These are phyloP conservation scores for Rutilus rutilus DNA, from an alignment of 2,113 vertebrate species.

Conservation along the genomic window DNA sequence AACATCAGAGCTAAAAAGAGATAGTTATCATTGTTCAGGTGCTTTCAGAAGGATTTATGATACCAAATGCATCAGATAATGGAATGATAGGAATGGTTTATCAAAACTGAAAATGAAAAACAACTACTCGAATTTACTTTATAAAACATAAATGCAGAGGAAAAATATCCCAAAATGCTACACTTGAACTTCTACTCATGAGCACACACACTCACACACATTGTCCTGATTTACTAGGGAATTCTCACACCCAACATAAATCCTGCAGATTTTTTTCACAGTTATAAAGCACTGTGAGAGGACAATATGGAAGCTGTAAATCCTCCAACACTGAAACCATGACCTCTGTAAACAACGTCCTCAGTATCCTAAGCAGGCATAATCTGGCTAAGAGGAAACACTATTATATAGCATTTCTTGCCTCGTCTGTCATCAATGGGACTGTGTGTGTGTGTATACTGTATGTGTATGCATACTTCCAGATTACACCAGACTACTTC, in stretches of 20 bases:
- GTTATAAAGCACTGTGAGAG: slow-evolving; percentile 25
- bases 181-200: background rate
- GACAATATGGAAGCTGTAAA: slow-evolving; percentile 39
- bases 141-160: background rate
- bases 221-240: slow-evolving; percentile 20
- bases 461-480: slow-evolving; percentile 56
- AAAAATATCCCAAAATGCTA: background rate
- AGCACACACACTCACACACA: background rate
- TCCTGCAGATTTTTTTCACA: slow-evolving; percentile 28
- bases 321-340: slow-evolving; percentile 6
- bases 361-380: slow-evolving; percentile 65
- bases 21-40: background rate
- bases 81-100: background rate
- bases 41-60: background rate
- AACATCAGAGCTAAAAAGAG: background rate
- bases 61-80: slow-evolving; percentile 2
- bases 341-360: slow-evolving; percentile 58
- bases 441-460: background rate
- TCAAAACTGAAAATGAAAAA: background rate
- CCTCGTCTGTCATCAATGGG: slow-evolving; percentile 55
- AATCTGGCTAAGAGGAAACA: slow-evolving; percentile 67
- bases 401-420: slow-evolving; percentile 67
- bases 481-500: slow-evolving; percentile 33
- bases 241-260: slow-evolving; percentile 36
- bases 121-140: background rate